These are phyloP conservation scores for Eupsilia transversa DNA, from an alignment of 2,888 invertebrate genomes.

Conservation along the genomic window DNA sequence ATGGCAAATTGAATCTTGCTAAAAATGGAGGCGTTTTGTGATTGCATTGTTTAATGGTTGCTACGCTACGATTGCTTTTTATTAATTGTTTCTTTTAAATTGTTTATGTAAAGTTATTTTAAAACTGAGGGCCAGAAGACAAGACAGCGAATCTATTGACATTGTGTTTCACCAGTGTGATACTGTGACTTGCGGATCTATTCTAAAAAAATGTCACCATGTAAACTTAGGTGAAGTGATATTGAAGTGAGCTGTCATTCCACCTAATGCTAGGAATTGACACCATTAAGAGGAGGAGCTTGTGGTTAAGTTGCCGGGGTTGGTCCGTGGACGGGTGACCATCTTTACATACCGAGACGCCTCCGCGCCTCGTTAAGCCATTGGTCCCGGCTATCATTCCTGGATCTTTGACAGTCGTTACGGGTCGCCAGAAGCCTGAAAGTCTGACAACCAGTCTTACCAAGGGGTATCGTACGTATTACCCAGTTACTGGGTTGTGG, in stretches of 20 bases:
- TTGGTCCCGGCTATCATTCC: too few species aligned
- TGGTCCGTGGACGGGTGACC: too few species aligned
- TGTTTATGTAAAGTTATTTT: neutral
- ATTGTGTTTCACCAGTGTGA: neutral
- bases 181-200: neutral
- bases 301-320: too few species aligned
- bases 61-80: neutral
- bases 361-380: too few species aligned
- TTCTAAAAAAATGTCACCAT: neutral
- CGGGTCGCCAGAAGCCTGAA: too few species aligned
- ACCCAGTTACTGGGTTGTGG: too few species aligned
- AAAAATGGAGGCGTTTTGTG: constrained; percentile 54
- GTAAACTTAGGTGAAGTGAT: neutral
- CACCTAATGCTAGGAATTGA: neutral
- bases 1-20: constrained; percentile 47
- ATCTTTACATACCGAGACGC: too few species aligned
- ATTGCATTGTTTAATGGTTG: constrained; percentile 45
- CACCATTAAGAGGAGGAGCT: too few species aligned
- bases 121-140: neutral
- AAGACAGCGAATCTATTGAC: neutral
- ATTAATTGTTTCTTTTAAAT: neutral
- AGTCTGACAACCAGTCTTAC: too few species aligned
- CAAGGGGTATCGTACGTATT: too few species aligned
- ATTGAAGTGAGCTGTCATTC: neutral
- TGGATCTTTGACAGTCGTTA: too few species aligned